These are phyloP conservation scores for Grammatotria lemairii DNA, from an alignment of 2,113 vertebrate species.

Conservation along the genomic window DNA sequence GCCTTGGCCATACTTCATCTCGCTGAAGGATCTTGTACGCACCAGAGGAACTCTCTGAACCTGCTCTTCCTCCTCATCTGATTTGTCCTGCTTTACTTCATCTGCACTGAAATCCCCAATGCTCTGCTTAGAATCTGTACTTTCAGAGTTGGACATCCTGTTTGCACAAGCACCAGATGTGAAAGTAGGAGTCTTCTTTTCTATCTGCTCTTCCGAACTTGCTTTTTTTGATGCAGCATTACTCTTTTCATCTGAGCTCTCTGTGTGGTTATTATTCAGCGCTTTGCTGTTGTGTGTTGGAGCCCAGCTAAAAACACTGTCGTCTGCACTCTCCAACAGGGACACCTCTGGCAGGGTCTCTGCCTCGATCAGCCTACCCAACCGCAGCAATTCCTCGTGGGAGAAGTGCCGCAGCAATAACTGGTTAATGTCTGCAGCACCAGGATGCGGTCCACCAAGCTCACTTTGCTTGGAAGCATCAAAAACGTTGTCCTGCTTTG, in stretches of 20 bases:
- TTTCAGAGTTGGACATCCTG: not conserved
- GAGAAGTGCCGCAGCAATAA: slow-evolving; percentile 74
- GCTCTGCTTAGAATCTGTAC: not conserved
- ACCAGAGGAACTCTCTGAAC: slow-evolving; percentile 32
- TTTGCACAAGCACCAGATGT: not conserved
- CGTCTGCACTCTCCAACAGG: slow-evolving; percentile 72
- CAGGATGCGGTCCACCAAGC: not conserved
- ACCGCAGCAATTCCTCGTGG: slow-evolving; percentile 61
- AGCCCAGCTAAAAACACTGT: slow-evolving; percentile 43
- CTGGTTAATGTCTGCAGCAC: slow-evolving; percentile 49
- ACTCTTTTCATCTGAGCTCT: not conserved
- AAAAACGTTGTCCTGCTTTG: not conserved
- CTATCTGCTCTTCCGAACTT: not conserved
- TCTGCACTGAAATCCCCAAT: not conserved
- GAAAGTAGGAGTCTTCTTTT: not conserved
- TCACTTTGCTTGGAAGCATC: not conserved
- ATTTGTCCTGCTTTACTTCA: not conserved
- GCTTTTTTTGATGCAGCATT: not conserved
- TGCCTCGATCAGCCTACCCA: slow-evolving; percentile 67
- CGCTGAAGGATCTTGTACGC: slow-evolving; percentile 48
- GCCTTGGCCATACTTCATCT: slow-evolving; percentile 67
- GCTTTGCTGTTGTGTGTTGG: not conserved
- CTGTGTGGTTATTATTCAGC: not conserved
- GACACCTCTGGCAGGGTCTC: slow-evolving; percentile 82
- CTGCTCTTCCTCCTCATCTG: not conserved